Percentiles rank a stretch among this genome's conserved stretches.
Conservation (phyloP, 2,113 vertebrate genomes). For the Ctenodactylus gundi region DNA sequence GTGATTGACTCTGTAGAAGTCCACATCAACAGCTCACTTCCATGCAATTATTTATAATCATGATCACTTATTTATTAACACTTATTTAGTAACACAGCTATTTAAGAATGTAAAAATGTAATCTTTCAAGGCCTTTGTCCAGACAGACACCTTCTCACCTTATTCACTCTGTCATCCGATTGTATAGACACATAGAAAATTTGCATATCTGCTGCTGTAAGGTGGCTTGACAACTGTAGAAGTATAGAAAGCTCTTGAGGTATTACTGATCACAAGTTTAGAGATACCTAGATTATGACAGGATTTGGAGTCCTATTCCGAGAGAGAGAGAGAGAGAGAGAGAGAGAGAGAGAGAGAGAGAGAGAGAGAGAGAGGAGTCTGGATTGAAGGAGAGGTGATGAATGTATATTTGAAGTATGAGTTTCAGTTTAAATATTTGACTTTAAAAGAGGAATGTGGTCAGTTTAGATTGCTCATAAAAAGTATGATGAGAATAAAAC, state of each 20-base stretch:
- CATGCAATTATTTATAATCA: not conserved
- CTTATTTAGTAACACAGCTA: not conserved
- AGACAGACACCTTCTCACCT: not conserved
- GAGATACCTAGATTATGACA: not conserved
- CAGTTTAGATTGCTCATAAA: not conserved
- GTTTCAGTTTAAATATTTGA: conserved; percentile 3
- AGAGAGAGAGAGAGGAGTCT: not conserved
- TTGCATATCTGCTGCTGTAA: not conserved
- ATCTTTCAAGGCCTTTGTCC: not conserved
- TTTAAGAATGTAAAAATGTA: conserved; percentile 38
- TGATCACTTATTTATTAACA: not conserved
- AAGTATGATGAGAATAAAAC: not conserved
- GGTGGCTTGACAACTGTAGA: not conserved
- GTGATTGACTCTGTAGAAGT: not conserved
- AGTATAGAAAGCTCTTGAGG: too few relatives aligned
- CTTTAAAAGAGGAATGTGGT: conserved; percentile 25
- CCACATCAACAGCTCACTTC: not conserved
- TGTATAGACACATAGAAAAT: not conserved
- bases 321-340: too few relatives aligned
- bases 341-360: too few relatives aligned
- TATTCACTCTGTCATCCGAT: not conserved
- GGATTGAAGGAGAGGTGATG: not conserved
- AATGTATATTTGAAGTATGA: not conserved
- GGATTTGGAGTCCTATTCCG: too few relatives aligned
- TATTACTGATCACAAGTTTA: not conserved